Conservation (phyloP, 2,888 invertebrate species). For the Sinelater perroti region DNA sequence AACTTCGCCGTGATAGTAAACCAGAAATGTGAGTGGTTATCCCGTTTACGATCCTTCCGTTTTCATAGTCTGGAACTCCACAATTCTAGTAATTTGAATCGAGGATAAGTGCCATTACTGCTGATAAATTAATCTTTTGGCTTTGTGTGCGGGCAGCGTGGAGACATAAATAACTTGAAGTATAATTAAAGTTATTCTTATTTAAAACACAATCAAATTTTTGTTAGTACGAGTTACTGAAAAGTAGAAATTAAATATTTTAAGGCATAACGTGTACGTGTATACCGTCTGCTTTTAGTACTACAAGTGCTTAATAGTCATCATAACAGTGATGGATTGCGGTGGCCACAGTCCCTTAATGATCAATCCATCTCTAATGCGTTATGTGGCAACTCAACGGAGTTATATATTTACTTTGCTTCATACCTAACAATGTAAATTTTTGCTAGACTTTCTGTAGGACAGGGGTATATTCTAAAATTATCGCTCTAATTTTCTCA, state of each 20-base stretch:
- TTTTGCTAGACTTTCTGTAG: too few relatives aligned
- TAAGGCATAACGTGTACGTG: too few relatives aligned
- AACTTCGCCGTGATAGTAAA: not conserved
- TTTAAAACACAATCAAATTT: too few relatives aligned
- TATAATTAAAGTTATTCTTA: too few relatives aligned
- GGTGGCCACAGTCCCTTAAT: not conserved
- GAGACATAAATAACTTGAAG: not conserved
- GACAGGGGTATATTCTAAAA: too few relatives aligned
- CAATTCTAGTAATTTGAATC: constrained; percentile 2
- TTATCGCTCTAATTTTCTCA: not conserved
- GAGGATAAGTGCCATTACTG: constrained; percentile 5
- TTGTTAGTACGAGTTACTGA: too few relatives aligned
- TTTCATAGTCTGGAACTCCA: not conserved
- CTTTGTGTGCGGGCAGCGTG: constrained; percentile 5
- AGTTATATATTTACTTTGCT: too few relatives aligned
- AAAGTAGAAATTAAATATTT: too few relatives aligned
- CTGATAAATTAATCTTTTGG: constrained; percentile 14
- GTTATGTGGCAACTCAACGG: not conserved
- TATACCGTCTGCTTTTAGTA: not conserved
- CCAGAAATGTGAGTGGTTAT: constrained; percentile 1
- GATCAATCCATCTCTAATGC: not conserved
- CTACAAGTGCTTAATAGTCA: not conserved
- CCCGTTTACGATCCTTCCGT: not conserved
- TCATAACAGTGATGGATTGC: not conserved
- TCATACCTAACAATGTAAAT: too few relatives aligned